These are phyloP conservation scores for Artemisiospiza belli DNA, from an alignment of 2,113 vertebrate genomes.

Conservation along the genomic window DNA sequence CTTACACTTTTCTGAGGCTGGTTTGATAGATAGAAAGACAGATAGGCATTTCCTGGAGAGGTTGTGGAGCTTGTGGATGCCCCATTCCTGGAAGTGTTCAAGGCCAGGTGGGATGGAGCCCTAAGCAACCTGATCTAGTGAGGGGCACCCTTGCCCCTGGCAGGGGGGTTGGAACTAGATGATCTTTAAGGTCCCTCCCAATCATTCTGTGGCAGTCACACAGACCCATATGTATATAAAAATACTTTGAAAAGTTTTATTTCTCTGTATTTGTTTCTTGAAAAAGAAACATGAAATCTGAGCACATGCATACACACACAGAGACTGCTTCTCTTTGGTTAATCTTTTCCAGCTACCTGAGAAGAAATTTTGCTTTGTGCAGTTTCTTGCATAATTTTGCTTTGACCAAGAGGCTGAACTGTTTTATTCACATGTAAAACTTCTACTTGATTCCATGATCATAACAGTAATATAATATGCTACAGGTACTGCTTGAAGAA, in stretches of 20 bases:
- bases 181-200: background rate
- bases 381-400: background rate
- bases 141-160: background rate
- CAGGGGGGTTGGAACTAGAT: background rate
- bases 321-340: background rate
- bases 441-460: background rate
- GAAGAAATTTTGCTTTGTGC: background rate
- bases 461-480: background rate
- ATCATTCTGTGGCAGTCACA: background rate
- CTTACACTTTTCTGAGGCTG: background rate
- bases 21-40: background rate
- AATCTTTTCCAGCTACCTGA: background rate
- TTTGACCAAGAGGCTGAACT: background rate
- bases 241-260: background rate
- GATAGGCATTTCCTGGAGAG: background rate
- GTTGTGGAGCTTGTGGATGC: background rate
- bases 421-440: background rate
- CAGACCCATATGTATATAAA: background rate
- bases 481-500: background rate
- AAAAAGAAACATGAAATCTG: background rate
- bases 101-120: background rate
- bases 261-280: background rate
- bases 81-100: background rate
- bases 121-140: background rate
- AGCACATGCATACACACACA: fast-evolving